Evolutionary conservation across 2,888 invertebrate species (phyloP).

Genomic region (Dendrolimus houi): DNA sequence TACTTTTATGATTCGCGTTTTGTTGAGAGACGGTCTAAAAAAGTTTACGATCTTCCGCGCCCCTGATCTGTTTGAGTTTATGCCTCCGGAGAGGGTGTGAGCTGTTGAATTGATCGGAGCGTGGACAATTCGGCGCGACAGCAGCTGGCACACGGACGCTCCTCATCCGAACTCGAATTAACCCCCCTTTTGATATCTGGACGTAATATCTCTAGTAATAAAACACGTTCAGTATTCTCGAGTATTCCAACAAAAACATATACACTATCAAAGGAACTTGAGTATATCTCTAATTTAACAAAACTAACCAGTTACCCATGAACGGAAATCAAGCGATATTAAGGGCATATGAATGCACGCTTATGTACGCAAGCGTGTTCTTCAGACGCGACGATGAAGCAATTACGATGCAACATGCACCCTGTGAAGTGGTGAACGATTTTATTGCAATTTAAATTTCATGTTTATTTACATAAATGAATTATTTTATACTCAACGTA

Average conservation of each 20-base stretch:
- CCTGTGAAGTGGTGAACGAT: conserved; percentile 29
- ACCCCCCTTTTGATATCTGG: not conserved
- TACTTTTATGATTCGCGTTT: conserved; percentile 75
- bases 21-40: conserved; percentile 66
- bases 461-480: conserved; percentile 32
- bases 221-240: no score
- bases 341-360: conserved; percentile 22
- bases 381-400: conserved; percentile 45
- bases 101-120: conserved; percentile 25
- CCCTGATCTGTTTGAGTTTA: conserved; percentile 58
- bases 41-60: conserved; percentile 66
- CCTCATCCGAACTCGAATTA: conserved; percentile 32
- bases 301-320: conserved; percentile 12
- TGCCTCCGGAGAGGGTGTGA: conserved; percentile 41
- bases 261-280: no score
- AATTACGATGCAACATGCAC: conserved; percentile 44
- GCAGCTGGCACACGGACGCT: conserved; percentile 51
- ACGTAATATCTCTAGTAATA: no score
- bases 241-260: no score
- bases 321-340: conserved; percentile 23
- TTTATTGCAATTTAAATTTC: conserved; percentile 36
- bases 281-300: not conserved
- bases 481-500: conserved; percentile 23
- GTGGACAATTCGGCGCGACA: conserved; percentile 39
- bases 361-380: conserved; percentile 24